Base-by-base conservation (phyloP, 2,797 vertebrate genomes). In the Taenioides sp. region DNA sequence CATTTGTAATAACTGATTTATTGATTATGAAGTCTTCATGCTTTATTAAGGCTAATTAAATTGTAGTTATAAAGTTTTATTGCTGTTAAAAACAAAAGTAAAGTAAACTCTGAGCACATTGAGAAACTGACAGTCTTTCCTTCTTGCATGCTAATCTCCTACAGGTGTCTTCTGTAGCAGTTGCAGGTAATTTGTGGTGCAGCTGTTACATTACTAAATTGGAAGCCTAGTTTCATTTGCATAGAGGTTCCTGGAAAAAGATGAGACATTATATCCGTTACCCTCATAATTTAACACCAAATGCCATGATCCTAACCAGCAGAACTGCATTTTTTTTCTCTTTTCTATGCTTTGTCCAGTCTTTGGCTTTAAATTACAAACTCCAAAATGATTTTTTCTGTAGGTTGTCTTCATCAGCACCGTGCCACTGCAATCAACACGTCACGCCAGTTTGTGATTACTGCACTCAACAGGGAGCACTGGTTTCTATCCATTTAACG, bases 351-450 rank as follows among this genome's bases (percentile, higher is more conserved):
- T 34, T 18, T 11, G 31, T 62, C 18, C 43, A 79, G 72, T 59
- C 23, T 23, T 69, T 71, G 74, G 74, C 63, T 70, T 65, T 60
- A 34, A 78, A 72, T 72, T 60, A 57, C 58, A 43, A 62, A 62
- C 28, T 64, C 69, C 37, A 23, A 60, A 54, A 71, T 81, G 69
- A 80, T 89, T 73, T 80, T 74, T 80, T 71, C 80, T 81, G 63
- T 69, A 79, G 57, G 80, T 66, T 77, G 83, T 76, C 73, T 67
- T 87, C 82, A 88, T 85, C 87, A 84, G 77, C 78, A 49, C 71
- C 60, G 72, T 70, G 65, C 65, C 71, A 84, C 79, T 60, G 84
- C 75, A 89, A 91, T 92, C 86, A 92, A 80, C 80, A 71, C 72
- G 58, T 73, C 80, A 82, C 75, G 72, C 78, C 69, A 80, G 80